Conservation (phyloP, 2,888 invertebrate genomes). For the Gasteruption jaculator region DNA sequence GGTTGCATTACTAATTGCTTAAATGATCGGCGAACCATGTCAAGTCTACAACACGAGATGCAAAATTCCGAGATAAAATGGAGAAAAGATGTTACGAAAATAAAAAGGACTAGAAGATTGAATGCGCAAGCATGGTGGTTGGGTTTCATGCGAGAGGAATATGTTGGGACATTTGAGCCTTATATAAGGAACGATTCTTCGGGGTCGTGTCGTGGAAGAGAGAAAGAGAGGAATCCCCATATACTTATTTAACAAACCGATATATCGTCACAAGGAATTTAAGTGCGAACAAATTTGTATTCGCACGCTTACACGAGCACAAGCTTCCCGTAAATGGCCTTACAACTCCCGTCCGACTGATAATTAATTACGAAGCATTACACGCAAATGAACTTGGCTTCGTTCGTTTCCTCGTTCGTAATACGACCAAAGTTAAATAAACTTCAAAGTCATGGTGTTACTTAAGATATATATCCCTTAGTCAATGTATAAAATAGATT, state of each 20-base stretch:
- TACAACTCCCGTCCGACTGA: constrained; percentile 34
- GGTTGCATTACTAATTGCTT: constrained; percentile 32
- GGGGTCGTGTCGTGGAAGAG: constrained; percentile 18
- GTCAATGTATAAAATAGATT: no score
- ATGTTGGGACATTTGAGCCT: constrained; percentile 23
- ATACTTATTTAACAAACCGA: constrained; percentile 41
- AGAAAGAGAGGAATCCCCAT: constrained; percentile 22
- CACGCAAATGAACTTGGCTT: constrained; percentile 37
- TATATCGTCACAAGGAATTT: constrained; percentile 39
- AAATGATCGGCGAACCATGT: constrained; percentile 13
- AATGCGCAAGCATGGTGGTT: no score
- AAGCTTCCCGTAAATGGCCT: constrained; percentile 47
- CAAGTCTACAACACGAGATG: constrained; percentile 17
- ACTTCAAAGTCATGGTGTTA: no score
- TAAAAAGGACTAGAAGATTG: no score
- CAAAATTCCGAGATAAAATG: constrained; percentile 32
- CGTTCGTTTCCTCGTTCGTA: background rate
- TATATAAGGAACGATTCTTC: constrained; percentile 19
- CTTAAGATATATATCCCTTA: no score
- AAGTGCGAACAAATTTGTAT: constrained; percentile 51
- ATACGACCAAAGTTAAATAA: no score
- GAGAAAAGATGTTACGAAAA: constrained; percentile 35
- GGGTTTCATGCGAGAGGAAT: constrained; percentile 19
- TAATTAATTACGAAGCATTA: constrained; percentile 44
- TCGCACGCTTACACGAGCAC: constrained; percentile 44